Base-by-base conservation (phyloP, 2,888 invertebrate genomes). In the Girardia tigrina region DNA sequence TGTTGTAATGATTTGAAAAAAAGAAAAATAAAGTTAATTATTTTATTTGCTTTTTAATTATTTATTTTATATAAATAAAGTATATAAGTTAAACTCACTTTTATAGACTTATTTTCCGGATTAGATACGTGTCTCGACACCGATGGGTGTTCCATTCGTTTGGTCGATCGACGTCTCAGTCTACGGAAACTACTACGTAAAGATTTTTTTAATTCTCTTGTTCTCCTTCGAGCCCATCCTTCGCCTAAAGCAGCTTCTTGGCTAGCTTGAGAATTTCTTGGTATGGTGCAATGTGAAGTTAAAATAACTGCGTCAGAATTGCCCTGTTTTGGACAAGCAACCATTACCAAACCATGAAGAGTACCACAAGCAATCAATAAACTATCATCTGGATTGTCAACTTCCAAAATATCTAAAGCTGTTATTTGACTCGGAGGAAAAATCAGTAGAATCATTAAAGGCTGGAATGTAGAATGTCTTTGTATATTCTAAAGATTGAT, bases 181-280 rank as follows among this genome's bases (percentile, higher is more conserved):
- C 75, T 28, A 2, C 75, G 75, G 28, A 75, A 75, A 28, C 29
- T 29, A 26, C 72, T 72, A 12, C 75, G 2, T 26, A 75, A 29
- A 23, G 71, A 71, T 28, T 75, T 71, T 72, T 75, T 75, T n/a
- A 75, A 42, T 20, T 75, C 70, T 16, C 72, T 14, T 26, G 71
- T 75, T 20, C 75, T 6, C 36, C 75, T 28, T 2, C 71, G 71
- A 26, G 75, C 75, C 75, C 75, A 75, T n/a, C 75, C 71, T 26
- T 73, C 29, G 12, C 29, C 75, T 28, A 74, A 42, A 6, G 2
- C 23, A n/a, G 56, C 56, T 56, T 56, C 56, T 56, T 56, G 56
- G n/a, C 56, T 56, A n/a, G 56, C 56, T 2, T 20, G 4, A 56
- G 56, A 20, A 56, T 16, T 56, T n/a, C 23, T 56, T 16, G 56